Conservation (phyloP, 2,797 vertebrate species). For the Vipera latastei region DNA sequence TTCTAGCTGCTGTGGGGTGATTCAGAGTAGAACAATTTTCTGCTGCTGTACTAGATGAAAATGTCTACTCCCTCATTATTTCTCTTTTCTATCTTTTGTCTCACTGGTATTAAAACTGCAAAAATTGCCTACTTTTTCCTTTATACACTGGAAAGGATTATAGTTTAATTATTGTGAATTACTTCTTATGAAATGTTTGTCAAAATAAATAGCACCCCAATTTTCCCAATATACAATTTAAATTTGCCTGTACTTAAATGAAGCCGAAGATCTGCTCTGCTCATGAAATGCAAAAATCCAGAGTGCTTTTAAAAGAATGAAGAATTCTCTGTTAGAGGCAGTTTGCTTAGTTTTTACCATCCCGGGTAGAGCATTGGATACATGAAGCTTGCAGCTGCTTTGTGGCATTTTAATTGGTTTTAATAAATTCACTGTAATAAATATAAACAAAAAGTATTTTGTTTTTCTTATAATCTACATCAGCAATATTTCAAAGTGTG, state of each 20-base stretch:
- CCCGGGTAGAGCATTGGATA: background rate
- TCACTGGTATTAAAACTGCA: constrained; percentile 58
- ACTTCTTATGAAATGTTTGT: constrained; percentile 53
- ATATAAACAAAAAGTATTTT: background rate
- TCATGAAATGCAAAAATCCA: background rate
- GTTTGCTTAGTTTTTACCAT: background rate
- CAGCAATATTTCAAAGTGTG: background rate
- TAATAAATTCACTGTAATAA: background rate
- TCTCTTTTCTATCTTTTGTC: constrained; percentile 48
- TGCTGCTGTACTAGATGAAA: constrained; percentile 52
- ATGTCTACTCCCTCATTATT: constrained; percentile 54
- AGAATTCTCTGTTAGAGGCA: background rate
- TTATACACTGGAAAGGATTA: constrained; percentile 54
- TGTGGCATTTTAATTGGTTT: background rate
- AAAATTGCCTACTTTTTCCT: constrained; percentile 39
- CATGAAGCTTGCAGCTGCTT: background rate
- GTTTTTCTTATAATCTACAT: background rate
- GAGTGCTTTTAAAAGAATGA: background rate
- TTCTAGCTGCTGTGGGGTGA: constrained; percentile 66
- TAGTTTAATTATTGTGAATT: constrained; percentile 56
- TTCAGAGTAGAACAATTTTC: constrained; percentile 87
- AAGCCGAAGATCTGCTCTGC: background rate
- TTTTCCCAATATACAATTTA: constrained; percentile 5
- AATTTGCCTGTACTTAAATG: background rate
- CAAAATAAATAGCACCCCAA: constrained; percentile 30